Base-by-base conservation (phyloP, 2,797 vertebrate species). In the Acrossocheilus fasciatus region DNA sequence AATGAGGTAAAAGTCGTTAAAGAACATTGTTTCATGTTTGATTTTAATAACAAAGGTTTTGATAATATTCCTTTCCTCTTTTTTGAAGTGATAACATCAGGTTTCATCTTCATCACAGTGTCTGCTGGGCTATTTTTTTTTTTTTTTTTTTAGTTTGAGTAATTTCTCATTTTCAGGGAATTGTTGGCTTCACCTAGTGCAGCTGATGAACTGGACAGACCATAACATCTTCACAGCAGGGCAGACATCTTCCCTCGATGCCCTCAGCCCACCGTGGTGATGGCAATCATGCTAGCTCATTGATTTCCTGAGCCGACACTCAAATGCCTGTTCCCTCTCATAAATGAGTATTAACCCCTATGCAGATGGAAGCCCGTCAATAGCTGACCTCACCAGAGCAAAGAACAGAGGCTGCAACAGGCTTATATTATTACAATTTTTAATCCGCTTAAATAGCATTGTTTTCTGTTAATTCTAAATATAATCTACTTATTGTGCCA, bases 331-430 rank as follows among this genome's bases (percentile, higher is more conserved):
- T 88, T 73, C 50, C 18, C 74, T 54, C 23, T 79, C 57, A 39
- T 87, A 88, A 88, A 85, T 88, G 78, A 87, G 74, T 15, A n/a
- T 74, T 62, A 82, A 84, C 87, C 74, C 73, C 57, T 59, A 59
- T 62, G 59, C 30, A 36, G 23, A 43, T 69, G 66, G 70, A 62
- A 73, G 26, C n/a, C 41, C 2, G 11, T 82, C 82, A 69, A 74
- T 88, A 52, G 23, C 50, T 68, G 54, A 82, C 36, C 70, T 74
- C 30, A 59, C 4, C 1, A 20, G 5, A 62, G 8, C 30, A 39
- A 15, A 70, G 45, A 82, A 14, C 34, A 80, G 52, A 62, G 6
- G 34, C 45, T 47, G 43, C 41, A 68, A 57, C 36, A 50, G 68
- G 43, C 34, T 6, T 47, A 34, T 30, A 34, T 45, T 54, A 83